Base-by-base conservation (phyloP, 2,797 vertebrate genomes). In the Hirundo rustica region DNA sequence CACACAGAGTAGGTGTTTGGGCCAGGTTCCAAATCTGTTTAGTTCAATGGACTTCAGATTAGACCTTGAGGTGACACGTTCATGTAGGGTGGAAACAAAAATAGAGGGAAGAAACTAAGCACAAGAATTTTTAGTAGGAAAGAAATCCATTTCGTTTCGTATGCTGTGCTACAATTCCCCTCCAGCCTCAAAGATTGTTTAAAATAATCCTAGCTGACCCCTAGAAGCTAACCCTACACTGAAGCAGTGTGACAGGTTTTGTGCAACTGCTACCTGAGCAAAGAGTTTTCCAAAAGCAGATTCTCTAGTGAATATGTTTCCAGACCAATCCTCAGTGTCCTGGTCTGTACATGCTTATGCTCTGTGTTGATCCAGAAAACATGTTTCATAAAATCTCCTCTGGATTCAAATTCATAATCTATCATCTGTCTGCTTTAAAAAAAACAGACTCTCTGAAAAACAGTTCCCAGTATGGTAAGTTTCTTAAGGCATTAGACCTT, bases 1-100 rank as follows among this genome's bases (percentile, higher is more conserved):
- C 81, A 94, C 81, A 80, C 75, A 87, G 81, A 96, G 90, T 82
- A 95, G 87, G 91, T 95, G 92, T 93, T 92, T 75, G 92, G 94
- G 93, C 91, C 38, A n/a, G 16, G 54, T 75, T 96, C 92, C 93
- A 95, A 89, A 75, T 68, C 78, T 76, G 8, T 58, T 91, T 83
- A 84, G 60, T 75, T 94, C 73, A 91, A 40, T 88, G 67, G 67
- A 90, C 85, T 93, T 96, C 73, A 94, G 78, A 91, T 91, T 88
- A 92, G 86, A 53, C 84, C 74, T 93, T 54, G 67, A 85, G 50
- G 84, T 95, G 90, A 92, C 86, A 87, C 36, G 42, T 76, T 95
- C 2, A 3, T 65, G 61, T n/a, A 68, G 71, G 85, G 44, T 48
- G 42, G 45, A 89, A 94, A 88, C 58, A 86, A 89, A 89, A 88